Evolutionary conservation across 2,888 invertebrate species (phyloP), one percentile per base, ranked within the genome.

Genomic region (Pyrrhia umbra): DNA sequence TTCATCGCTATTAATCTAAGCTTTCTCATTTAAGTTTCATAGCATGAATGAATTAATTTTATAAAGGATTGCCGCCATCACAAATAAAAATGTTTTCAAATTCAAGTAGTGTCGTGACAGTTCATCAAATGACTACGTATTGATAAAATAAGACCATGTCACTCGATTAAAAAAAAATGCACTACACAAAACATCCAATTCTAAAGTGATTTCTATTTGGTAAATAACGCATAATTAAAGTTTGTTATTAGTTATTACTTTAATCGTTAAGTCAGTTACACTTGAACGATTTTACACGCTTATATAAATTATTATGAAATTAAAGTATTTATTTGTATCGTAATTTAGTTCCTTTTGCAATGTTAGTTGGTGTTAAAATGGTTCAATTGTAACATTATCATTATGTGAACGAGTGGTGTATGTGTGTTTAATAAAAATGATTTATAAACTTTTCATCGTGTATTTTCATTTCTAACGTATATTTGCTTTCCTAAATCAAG

Each of bases 351-450:
- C 69, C 71, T 79, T 57, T 50, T 56, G 45, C 10, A 49, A 64
- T 57, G 56, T 60, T 46, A 64, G 25, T 16, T 21, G 30, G 34
- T 50, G 62, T 63, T 70, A 63, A 68, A 79, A 75, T 79, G 70
- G 74, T 75, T 75, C 68, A 75, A 73, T 64, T 80, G 68, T 76
- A 80, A 76, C 59, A 3, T 58, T 47, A 78, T 70, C 75, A 74
- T 66, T 77, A 79, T 68, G 72, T 79, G 84, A 83, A 83, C 75
- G 84, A 82, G 83, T 88, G 85, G 80, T 84, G 85, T 86, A 82
- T 83, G 88, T 87, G 89, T 88, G 88, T 90, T 90, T 89, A 75
- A 84, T 85, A 88, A 78, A 90, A 91, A 85, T 83, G 82, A 82
- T 90, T 91, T 90, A 87, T 88, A 88, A 82, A 85, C 81, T 80